A percentile compares a stretch with the other conserved stretches of the same genome.
Evolutionary conservation across 2,888 invertebrate species (phyloP).

Genomic region (Drosophila paramelanica): DNA sequence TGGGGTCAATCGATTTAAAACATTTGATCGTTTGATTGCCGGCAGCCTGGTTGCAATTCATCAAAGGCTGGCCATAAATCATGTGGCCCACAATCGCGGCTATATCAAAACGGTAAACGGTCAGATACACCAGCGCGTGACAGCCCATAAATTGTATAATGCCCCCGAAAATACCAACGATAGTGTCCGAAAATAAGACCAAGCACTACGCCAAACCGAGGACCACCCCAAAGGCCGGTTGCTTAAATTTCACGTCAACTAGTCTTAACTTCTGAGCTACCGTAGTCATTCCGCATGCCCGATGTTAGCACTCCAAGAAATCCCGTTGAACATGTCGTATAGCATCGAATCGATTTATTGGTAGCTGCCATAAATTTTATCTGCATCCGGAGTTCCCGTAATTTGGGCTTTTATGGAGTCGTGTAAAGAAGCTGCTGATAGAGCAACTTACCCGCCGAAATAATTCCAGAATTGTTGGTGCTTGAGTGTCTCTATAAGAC

Average conservation of each 20-base stretch:
- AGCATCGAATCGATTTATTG: constrained; percentile 30
- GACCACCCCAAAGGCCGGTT: not conserved
- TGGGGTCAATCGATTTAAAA: constrained; percentile 43
- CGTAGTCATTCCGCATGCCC: constrained; percentile 9
- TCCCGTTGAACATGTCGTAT: constrained; percentile 10
- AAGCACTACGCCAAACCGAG: not conserved
- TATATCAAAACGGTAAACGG: constrained; percentile 29
- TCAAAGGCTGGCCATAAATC: constrained; percentile 65
- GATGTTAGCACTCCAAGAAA: constrained; percentile 3
- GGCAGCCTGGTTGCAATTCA: constrained; percentile 55
- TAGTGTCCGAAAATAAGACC: constrained; percentile 27
- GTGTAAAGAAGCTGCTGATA: not conserved
- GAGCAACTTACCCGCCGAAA: not conserved
- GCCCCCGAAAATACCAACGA: constrained; percentile 25
- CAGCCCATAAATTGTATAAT: constrained; percentile 47
- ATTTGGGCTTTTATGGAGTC: not conserved
- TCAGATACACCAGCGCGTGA: constrained; percentile 58
- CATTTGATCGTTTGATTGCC: constrained; percentile 62
- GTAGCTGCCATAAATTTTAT: not conserved
- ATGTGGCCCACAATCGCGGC: constrained; percentile 38
- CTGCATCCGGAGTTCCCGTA: not conserved
- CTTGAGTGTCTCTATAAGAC: not conserved
- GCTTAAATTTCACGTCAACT: constrained; percentile 29
- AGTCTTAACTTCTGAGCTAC: constrained; percentile 13
- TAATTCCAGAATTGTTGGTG: not conserved